Evolutionary conservation across 2,888 invertebrate species (phyloP).

Genomic region (Diarsia rubi): DNA sequence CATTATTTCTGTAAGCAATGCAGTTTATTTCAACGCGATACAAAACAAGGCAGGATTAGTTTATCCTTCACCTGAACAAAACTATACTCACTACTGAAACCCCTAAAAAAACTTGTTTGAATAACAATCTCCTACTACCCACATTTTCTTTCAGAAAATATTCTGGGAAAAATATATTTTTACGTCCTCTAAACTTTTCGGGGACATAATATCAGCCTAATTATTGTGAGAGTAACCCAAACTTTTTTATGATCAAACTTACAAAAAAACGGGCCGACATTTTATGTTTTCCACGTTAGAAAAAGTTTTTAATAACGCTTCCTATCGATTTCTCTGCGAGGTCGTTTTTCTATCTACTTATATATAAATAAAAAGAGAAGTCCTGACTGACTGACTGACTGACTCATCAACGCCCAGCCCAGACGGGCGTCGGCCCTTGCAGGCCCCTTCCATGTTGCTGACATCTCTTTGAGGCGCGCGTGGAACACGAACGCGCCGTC

Average conservation of each 20-base stretch:
- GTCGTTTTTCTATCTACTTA: too few relatives aligned
- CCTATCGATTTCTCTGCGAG: conserved; percentile 40
- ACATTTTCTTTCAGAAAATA: conserved; percentile 23
- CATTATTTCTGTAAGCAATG: not conserved
- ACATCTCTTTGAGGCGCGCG: too few relatives aligned
- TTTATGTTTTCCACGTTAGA: conserved; percentile 53
- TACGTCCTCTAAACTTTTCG: conserved; percentile 51
- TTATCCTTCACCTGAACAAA: not conserved
- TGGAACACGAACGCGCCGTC: too few relatives aligned
- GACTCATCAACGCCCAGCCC: too few relatives aligned
- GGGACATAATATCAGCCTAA: conserved; percentile 59
- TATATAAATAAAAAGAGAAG: too few relatives aligned
- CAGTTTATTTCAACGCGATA: not conserved
- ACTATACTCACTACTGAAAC: not conserved
- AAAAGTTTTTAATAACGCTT: conserved; percentile 63
- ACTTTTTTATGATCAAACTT: conserved; percentile 63
- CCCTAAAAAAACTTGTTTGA: conserved; percentile 7
- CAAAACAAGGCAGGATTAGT: not conserved
- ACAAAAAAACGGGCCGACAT: conserved; percentile 48
- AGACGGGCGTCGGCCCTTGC: too few relatives aligned
- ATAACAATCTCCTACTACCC: conserved; percentile 27
- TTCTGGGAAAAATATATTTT: conserved; percentile 47
- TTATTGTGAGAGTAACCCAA: conserved; percentile 49
- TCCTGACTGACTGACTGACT: too few relatives aligned
- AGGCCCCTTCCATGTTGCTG: too few relatives aligned